Conservation (phyloP, 1,140 invertebrate genomes). For the Ctenoplectra terminalis region DNA sequence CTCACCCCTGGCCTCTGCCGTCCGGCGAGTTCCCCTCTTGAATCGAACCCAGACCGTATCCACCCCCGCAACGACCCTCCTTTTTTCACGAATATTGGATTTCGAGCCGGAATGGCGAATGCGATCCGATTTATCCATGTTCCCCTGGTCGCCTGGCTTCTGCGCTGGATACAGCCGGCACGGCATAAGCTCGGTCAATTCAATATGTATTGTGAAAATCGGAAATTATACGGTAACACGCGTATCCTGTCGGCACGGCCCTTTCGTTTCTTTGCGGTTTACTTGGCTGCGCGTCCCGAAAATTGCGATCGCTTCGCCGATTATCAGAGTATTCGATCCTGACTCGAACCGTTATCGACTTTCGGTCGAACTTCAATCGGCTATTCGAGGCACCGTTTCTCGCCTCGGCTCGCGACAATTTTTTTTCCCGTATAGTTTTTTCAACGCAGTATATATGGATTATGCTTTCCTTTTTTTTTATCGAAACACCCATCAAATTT, state of each 20-base stretch:
- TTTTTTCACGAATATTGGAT: constrained; percentile 60
- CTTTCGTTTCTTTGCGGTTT: constrained; percentile 24
- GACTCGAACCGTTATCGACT: not conserved
- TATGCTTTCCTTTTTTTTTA: too few relatives aligned
- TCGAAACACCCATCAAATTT: not conserved
- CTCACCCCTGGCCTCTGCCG: not conserved
- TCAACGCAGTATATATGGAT: too few relatives aligned
- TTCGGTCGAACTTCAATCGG: not conserved
- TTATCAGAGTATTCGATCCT: not conserved
- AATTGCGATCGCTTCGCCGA: not conserved
- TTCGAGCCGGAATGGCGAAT: constrained; percentile 51
- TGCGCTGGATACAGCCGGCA: not conserved
- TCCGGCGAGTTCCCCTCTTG: constrained; percentile 1
- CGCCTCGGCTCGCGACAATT: not conserved
- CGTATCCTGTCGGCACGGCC: not conserved
- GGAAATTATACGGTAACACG: constrained; percentile 53
- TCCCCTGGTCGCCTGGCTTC: not conserved
- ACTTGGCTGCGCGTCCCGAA: not conserved
- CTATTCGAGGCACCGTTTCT: not conserved
- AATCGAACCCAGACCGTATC: constrained; percentile 18
- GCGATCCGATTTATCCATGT: constrained; percentile 55
- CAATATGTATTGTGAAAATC: constrained; percentile 44
- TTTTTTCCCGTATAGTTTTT: not conserved
- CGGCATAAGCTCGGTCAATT: constrained; percentile 22
- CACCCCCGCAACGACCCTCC: constrained; percentile 19